These are phyloP conservation scores for Phyllotreta cruciferae DNA, from an alignment of 2,888 invertebrate genomes.

Conservation along the genomic window DNA sequence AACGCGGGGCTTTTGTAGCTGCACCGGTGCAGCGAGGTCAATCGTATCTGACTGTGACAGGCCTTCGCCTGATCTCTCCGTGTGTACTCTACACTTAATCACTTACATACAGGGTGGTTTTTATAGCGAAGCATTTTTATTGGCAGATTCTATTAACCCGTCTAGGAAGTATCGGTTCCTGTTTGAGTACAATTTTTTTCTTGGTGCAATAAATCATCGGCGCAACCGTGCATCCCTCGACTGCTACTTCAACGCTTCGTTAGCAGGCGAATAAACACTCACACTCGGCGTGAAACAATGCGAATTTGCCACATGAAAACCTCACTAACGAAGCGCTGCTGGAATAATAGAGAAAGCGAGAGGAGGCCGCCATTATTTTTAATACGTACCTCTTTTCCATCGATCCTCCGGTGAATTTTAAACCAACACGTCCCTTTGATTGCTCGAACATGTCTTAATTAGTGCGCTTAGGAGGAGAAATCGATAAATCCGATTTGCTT, in stretches of 20 bases:
- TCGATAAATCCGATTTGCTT: slow-evolving; percentile 30
- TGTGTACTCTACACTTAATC: background rate
- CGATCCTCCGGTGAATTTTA: slow-evolving; percentile 25
- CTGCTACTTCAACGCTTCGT: background rate
- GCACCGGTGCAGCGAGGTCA: slow-evolving; percentile 7
- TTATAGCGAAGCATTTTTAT: too few species aligned
- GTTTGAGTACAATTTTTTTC: too few species aligned
- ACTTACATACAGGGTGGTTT: too few species aligned
- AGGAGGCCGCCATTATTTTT: slow-evolving; percentile 14
- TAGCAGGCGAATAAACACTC: slow-evolving; percentile 7
- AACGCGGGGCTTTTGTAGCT: slow-evolving; percentile 8
- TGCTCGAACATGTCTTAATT: slow-evolving; percentile 30
- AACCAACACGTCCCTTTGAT: slow-evolving; percentile 31
- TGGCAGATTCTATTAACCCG: too few species aligned
- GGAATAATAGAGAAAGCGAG: slow-evolving; percentile 14
- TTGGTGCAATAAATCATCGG: too few species aligned
- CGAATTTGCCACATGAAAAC: slow-evolving; percentile 25
- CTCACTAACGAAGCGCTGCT: slow-evolving; percentile 15
- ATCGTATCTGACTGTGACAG: slow-evolving; percentile 20
- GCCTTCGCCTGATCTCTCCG: slow-evolving; percentile 7
- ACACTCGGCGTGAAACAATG: slow-evolving; percentile 7
- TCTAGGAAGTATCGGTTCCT: too few species aligned
- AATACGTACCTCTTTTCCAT: slow-evolving; percentile 12
- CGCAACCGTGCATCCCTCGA: too few species aligned
- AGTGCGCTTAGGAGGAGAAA: slow-evolving; percentile 27